Percentiles rank a stretch among this genome's conserved stretches.
phyloP scores from a whole-genome alignment of 1,140 invertebrate genomes.

The Meloidogyne hapla region DNA sequence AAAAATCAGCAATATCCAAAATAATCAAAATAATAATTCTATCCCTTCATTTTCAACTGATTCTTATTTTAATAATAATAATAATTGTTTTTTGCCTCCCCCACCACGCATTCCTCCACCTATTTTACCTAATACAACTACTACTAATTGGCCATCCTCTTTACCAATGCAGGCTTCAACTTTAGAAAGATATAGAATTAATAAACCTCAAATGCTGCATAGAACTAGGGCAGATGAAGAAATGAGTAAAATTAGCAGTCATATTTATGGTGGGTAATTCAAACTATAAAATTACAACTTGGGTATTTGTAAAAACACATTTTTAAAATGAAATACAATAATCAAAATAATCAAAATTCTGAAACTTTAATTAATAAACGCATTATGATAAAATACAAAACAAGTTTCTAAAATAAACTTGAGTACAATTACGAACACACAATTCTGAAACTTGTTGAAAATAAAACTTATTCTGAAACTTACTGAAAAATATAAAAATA shows the following conservation, averaged over 20 bases:
- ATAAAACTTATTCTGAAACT: neutral
- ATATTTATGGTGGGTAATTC: conserved; percentile 44
- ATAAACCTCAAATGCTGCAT: conserved; percentile 23
- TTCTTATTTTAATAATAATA: conserved; percentile 14
- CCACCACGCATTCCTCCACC: conserved; percentile 20
- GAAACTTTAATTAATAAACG: neutral
- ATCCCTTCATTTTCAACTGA: neutral
- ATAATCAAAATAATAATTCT: neutral
- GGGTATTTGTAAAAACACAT: too few species aligned
- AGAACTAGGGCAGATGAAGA: conserved; percentile 36
- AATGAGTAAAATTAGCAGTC: conserved; percentile 39
- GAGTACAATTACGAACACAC: neutral
- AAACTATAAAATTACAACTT: too few species aligned
- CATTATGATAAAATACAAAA: too few species aligned
- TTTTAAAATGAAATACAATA: too few species aligned
- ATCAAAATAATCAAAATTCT: too few species aligned
- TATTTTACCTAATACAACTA: conserved; percentile 12
- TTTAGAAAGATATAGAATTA: conserved; percentile 25
- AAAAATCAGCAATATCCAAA: neutral
- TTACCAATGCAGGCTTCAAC: conserved; percentile 23
- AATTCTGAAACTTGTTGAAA: neutral
- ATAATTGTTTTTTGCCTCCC: neutral
- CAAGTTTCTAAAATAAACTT: too few species aligned
- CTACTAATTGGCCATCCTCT: neutral
- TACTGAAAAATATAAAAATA: neutral